Percentiles rank a stretch among this genome's conserved stretches.
These are phyloP conservation scores for Myripristis murdjan DNA, from an alignment of 2,797 vertebrate genomes.

Conservation along the genomic window DNA sequence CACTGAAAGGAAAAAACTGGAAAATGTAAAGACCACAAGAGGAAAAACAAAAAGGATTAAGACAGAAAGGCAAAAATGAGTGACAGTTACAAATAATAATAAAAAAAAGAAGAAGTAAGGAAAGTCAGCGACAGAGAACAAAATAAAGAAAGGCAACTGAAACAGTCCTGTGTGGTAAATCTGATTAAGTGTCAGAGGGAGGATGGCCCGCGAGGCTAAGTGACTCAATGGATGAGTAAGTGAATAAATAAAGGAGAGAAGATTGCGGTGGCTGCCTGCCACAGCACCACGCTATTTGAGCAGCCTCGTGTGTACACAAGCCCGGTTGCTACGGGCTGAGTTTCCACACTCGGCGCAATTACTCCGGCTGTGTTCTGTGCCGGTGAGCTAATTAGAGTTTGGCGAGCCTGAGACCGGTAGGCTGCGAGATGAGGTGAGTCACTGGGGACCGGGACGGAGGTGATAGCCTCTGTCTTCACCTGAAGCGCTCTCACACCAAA, in stretches of 20 bases:
- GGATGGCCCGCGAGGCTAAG: slow-evolving; percentile 70
- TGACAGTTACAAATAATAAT: slow-evolving; percentile 58
- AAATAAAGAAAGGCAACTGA: slow-evolving; percentile 41
- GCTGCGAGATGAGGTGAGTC: slow-evolving; percentile 66
- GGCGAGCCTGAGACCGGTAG: slow-evolving; percentile 52
- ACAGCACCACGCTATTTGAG: slow-evolving; percentile 68
- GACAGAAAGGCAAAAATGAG: slow-evolving; percentile 28
- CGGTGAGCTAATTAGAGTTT: slow-evolving; percentile 78
- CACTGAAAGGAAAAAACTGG: slow-evolving; percentile 11
- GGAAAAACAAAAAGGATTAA: background rate
- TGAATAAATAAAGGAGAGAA: slow-evolving; percentile 78
- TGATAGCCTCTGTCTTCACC: slow-evolving; percentile 65
- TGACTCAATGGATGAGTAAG: slow-evolving; percentile 78
- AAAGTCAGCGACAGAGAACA: slow-evolving; percentile 44
- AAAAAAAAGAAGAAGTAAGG: slow-evolving; percentile 47
- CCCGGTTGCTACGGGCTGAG: slow-evolving; percentile 73
- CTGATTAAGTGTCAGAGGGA: slow-evolving; percentile 71
- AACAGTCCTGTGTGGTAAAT: slow-evolving; percentile 67
- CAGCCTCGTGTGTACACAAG: slow-evolving; percentile 71
- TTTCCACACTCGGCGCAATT: slow-evolving; percentile 74
- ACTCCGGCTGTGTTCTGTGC: slow-evolving; percentile 69
- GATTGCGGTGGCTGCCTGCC: slow-evolving; percentile 75
- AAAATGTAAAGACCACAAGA: slow-evolving; percentile 20
- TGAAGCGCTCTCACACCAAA: slow-evolving; percentile 43
- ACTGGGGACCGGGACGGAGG: slow-evolving; percentile 61